phyloP scores from a whole-genome alignment of 2,113 vertebrate genomes.

The Thryonomys swinderianus region DNA sequence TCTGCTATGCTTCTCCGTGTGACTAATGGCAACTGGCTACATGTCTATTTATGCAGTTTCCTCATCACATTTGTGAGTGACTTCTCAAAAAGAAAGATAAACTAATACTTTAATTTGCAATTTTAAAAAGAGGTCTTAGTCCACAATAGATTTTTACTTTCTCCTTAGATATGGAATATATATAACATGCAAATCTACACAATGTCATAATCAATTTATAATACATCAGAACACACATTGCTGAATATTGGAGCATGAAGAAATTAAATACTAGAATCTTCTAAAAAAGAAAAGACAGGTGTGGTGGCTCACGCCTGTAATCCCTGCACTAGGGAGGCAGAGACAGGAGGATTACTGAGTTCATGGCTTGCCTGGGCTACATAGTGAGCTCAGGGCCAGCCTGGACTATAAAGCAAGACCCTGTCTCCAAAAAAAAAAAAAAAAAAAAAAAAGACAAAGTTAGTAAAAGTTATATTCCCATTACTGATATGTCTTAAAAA shows the following conservation, averaged over 20 bases:
- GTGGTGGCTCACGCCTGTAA: too few relatives aligned
- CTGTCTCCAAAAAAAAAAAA: constrained; percentile 3
- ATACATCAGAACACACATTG: not conserved
- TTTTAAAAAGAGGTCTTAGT: not conserved
- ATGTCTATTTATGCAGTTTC: constrained; percentile 24
- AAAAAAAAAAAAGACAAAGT: not conserved
- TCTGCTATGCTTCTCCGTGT: not conserved
- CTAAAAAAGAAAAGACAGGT: not conserved
- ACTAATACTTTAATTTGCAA: constrained; percentile 32
- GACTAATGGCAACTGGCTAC: not conserved
- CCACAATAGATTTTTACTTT: not conserved
- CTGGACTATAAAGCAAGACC: too few relatives aligned
- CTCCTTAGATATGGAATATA: not conserved
- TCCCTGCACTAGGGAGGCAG: too few relatives aligned
- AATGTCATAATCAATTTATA: not conserved
- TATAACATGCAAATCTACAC: not conserved
- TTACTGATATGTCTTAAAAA: not conserved
- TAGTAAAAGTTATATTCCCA: not conserved
- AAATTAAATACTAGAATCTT: not conserved
- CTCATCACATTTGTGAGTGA: not conserved
- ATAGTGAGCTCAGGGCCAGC: too few relatives aligned
- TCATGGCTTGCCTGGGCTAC: too few relatives aligned
- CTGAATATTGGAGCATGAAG: not conserved
- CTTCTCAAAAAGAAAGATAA: not conserved
- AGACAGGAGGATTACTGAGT: too few relatives aligned